phyloP scores from a whole-genome alignment of 2,113 vertebrate genomes.

The Triplophysa dalaica region DNA sequence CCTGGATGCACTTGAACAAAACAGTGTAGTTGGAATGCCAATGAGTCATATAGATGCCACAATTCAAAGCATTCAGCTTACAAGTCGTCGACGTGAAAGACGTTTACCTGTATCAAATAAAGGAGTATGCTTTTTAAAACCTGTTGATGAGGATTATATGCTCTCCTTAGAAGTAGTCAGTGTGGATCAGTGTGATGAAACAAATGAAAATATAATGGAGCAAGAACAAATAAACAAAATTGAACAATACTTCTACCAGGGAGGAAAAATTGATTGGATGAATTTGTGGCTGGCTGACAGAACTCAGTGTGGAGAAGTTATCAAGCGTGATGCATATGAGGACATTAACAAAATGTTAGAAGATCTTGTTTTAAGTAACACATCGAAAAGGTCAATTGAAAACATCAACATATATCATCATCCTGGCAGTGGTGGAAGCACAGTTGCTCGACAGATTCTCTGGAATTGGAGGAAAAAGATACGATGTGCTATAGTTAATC shows the following conservation, averaged over 20 bases:
- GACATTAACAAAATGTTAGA: conserved; percentile 65
- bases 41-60: conserved; percentile 78
- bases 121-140: conserved; percentile 69
- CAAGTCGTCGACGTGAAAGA: conserved; percentile 57
- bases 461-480: conserved; percentile 77
- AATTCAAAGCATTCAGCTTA: conserved; percentile 65
- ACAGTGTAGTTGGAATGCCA: conserved; percentile 79
- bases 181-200: conserved; percentile 73
- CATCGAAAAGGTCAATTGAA: conserved; percentile 60
- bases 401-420: conserved; percentile 81
- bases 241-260: conserved; percentile 75
- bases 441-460: conserved; percentile 80
- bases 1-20: conserved; percentile 59
- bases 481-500: conserved; percentile 76
- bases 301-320: conserved; percentile 70
- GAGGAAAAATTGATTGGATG: conserved; percentile 77
- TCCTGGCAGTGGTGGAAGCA: conserved; percentile 85
- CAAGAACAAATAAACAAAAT: conserved; percentile 63
- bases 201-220: conserved; percentile 53
- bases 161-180: conserved; percentile 77
- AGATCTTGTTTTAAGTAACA: conserved; percentile 47
- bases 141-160: conserved; percentile 70
- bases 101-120: conserved; percentile 69
- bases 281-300: conserved; percentile 81
- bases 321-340: conserved; percentile 75